phyloP scores from a whole-genome alignment of 2,888 invertebrate species.

The Leptinotarsa haldemani region DNA sequence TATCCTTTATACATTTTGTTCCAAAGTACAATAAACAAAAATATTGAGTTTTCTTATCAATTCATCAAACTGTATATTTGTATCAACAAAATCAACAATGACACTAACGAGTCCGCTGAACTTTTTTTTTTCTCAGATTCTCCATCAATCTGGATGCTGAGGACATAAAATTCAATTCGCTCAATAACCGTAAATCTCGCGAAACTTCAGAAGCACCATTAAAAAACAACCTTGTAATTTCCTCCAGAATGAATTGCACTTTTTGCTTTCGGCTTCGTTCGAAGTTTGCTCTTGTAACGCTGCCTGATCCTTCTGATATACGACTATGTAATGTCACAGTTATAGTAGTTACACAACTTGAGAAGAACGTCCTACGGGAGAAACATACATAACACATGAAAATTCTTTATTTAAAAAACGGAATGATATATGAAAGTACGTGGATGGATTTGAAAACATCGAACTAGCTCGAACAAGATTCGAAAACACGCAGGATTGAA shows the following conservation, averaged over 20 bases:
- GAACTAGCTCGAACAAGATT: no score
- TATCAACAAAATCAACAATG: no score
- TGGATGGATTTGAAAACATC: no score
- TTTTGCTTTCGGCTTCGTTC: slow-evolving; percentile 4
- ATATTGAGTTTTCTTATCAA: no score
- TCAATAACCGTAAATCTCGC: neutral
- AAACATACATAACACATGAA: neutral
- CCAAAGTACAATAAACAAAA: no score
- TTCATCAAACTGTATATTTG: no score
- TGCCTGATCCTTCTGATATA: neutral
- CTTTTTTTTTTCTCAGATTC: neutral
- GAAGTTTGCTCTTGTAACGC: neutral
- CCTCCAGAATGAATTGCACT: neutral
- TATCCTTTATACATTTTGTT: no score
- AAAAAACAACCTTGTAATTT: slow-evolving; percentile 1
- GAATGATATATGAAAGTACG: no score
- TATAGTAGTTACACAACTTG: neutral
- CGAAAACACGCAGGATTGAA: no score
- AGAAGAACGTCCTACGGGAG: neutral
- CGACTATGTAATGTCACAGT: neutral
- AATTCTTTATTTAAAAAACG: no score
- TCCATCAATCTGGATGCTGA: neutral
- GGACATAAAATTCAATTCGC: neutral
- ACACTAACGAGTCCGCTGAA: no score
- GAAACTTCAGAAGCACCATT: neutral